phyloP scores from a whole-genome alignment of 2,797 vertebrate species.

The Coregonus suidteri region DNA sequence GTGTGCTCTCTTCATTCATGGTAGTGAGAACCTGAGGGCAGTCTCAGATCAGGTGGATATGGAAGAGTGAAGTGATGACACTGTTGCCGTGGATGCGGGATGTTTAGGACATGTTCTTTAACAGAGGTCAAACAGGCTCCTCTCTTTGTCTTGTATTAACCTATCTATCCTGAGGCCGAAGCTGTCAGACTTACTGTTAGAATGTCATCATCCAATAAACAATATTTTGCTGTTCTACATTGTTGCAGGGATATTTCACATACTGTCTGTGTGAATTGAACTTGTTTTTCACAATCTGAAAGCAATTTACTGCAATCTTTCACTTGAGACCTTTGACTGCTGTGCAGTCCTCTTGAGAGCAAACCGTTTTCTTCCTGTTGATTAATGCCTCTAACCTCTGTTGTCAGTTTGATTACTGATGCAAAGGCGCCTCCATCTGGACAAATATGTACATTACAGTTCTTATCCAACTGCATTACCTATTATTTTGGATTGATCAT shows the following conservation, averaged over 20 bases:
- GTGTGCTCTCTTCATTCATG: neutral
- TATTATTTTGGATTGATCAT: neutral
- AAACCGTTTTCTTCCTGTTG: neutral
- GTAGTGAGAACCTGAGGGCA: neutral
- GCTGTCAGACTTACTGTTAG: too few relatives aligned
- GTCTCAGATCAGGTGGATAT: neutral
- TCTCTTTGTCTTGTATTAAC: neutral
- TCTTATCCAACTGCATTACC: neutral
- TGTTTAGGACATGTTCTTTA: neutral
- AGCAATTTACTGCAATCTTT: neutral
- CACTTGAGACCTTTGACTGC: neutral
- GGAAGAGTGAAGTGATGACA: neutral
- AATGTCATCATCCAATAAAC: too few relatives aligned
- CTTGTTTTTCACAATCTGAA: neutral
- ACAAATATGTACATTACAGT: neutral
- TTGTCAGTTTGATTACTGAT: neutral
- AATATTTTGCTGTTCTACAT: too few relatives aligned
- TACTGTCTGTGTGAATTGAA: neutral
- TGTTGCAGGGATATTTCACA: neutral
- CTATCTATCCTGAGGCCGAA: neutral
- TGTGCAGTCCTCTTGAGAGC: neutral
- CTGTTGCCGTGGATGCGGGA: neutral
- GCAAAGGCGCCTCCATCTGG: slow-evolving; percentile 15
- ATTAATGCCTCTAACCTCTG: neutral
- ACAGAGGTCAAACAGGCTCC: too few relatives aligned